These are phyloP conservation scores for Phortica magna DNA, from an alignment of 2,888 invertebrate genomes.

Conservation along the genomic window DNA sequence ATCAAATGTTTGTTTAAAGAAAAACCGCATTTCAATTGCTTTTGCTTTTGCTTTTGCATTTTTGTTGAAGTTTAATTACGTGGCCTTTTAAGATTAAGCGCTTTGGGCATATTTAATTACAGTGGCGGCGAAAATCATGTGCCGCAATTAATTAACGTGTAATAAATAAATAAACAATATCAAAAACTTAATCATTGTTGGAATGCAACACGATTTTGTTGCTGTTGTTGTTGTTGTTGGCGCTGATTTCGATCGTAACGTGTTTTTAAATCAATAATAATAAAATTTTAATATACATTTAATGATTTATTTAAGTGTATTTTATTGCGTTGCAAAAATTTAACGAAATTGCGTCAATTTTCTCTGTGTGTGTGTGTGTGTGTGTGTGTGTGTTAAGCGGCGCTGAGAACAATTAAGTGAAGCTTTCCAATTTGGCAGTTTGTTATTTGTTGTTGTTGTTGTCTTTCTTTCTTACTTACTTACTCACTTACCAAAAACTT, in stretches of 20 bases:
- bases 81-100: too few relatives aligned
- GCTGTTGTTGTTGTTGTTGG: neutral
- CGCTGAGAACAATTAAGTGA: constrained; percentile 14
- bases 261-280: constrained; percentile 19
- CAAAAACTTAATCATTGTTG: neutral
- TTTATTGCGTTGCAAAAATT: constrained; percentile 9
- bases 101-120: too few relatives aligned
- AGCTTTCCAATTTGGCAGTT: neutral
- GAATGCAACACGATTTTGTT: neutral
- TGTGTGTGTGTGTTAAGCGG: neutral
- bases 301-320: constrained; percentile 22
- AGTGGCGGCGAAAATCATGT: too few relatives aligned
- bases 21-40: too few relatives aligned
- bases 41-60: too few relatives aligned
- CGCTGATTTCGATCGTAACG: neutral
- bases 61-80: too few relatives aligned
- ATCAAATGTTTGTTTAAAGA: too few relatives aligned
- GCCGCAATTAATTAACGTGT: too few relatives aligned
- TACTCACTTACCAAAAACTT: neutral
- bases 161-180: neutral
- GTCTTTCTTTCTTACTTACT: neutral
- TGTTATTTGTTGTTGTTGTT: neutral
- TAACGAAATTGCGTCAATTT: constrained; percentile 10
- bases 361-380: neutral
- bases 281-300: constrained; percentile 10